Evolutionary conservation across 2,888 invertebrate genomes (phyloP), one percentile per base, ranked within the genome.

Genomic region (Agrochola lota): DNA sequence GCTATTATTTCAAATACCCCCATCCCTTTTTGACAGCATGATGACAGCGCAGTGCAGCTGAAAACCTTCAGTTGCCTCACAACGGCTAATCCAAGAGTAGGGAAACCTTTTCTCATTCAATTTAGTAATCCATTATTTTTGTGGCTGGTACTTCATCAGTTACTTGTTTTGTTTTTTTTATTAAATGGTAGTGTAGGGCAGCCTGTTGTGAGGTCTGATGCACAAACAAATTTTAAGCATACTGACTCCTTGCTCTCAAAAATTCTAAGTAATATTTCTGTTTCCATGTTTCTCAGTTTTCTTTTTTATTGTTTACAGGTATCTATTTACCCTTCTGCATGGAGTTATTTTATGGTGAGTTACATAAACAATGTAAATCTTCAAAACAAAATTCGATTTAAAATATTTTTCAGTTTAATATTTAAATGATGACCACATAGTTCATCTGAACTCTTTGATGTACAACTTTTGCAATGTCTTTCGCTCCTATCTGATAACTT

Each of bases 1-100:
- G 15, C 12, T 26, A 17, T 7, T 17, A 40, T 26, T 17, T 8
- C 2, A 26, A 43, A 26, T 7, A 60, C 26, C n/a, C 40, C n/a
- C n/a, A 15, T 63, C 59, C 23, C n/a, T 59, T 62, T 43, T 68
- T 40, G 68, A 68, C 69, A 81, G 60, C 77, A 83, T 96, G 96
- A 96, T 96, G 96, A 95, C 81, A 95, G 86, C 91, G 96, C 96
- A 96, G 96, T 96, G 96, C 96, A 96, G 91, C 96, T 94, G 96
- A 96, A 93, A 92, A 94, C 94, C 92, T 88, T 92, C 90, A 88
- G 95, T 95, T 94, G 92, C 85, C 94, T 94, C 93, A 91, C 93
- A 92, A 92, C 84, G 76, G 92, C 83, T 78, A 67, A 73, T 67
- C 74, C 71, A 69, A 94, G 91, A 88, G 5, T 95, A 95, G 95